Percentiles rank a stretch among this genome's conserved stretches.
phyloP scores from a whole-genome alignment of 2,797 vertebrate genomes.

The Muscicapa comitata region DNA sequence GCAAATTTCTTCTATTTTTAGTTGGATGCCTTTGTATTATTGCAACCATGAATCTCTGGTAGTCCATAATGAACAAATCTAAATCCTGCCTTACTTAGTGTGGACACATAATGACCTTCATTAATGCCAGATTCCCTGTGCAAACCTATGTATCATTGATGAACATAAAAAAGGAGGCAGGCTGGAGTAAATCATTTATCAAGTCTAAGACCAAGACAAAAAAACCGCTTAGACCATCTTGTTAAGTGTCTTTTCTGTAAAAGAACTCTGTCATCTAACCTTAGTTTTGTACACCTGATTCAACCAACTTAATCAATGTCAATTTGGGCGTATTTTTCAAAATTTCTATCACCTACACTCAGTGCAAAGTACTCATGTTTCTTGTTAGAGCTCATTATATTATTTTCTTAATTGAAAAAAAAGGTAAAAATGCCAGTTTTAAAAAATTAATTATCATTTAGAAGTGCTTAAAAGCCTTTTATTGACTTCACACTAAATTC shows the following conservation, averaged over 20 bases:
- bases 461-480: neutral
- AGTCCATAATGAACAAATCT: neutral
- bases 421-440: accelerated
- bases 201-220: neutral
- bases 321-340: neutral
- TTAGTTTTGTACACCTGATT: neutral
- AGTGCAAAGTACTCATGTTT: neutral
- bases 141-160: neutral
- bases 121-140: neutral
- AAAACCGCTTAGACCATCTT: neutral
- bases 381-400: neutral
- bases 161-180: neutral
- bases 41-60: neutral
- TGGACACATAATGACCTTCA: neutral
- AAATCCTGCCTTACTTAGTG: neutral
- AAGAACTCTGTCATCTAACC: neutral
- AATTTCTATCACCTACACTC: neutral
- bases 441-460: neutral
- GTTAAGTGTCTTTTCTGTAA: neutral
- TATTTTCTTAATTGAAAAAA: neutral
- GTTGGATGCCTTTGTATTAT: neutral
- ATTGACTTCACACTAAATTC: neutral
- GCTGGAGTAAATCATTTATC: neutral
- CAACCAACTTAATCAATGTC: neutral
- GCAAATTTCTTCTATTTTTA: neutral